Conservation (phyloP, 1,140 invertebrate genomes). For the Aphelinus certus region DNA sequence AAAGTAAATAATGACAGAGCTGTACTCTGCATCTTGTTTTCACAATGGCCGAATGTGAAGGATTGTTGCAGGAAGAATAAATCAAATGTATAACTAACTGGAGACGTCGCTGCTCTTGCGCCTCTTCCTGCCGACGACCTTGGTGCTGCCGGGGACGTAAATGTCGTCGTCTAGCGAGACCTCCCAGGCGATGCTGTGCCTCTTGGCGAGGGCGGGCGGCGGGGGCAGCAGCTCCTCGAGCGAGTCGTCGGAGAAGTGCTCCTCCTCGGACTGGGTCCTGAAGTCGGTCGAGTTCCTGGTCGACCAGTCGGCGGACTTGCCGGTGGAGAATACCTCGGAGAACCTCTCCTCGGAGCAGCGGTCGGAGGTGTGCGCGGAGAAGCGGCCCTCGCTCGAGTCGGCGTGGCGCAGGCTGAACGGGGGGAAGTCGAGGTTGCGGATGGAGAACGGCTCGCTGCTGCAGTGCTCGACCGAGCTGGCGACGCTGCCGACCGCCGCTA, state of each 20-base stretch:
- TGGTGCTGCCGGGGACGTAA: conserved; percentile 77
- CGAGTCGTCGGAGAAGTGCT: conserved; percentile 84
- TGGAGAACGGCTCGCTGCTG: conserved; percentile 60
- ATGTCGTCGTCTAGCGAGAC: conserved; percentile 77
- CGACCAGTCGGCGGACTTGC: conserved; percentile 59
- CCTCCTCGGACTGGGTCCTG: conserved; percentile 70
- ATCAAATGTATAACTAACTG: conserved; percentile 56
- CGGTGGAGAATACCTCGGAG: conserved; percentile 61
- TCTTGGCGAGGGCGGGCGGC: conserved; percentile 71
- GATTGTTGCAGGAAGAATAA: neutral
- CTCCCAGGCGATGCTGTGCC: conserved; percentile 84
- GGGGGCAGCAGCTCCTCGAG: conserved; percentile 77
- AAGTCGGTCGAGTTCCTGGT: conserved; percentile 63
- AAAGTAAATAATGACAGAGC: no score
- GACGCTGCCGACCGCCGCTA: conserved; percentile 57
- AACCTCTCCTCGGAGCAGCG: conserved; percentile 54
- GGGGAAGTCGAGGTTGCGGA: conserved; percentile 61
- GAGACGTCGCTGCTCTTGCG: conserved; percentile 68
- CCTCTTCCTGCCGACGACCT: conserved; percentile 70
- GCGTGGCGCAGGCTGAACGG: conserved; percentile 56
- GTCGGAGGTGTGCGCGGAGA: conserved; percentile 55
- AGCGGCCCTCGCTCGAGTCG: conserved; percentile 59
- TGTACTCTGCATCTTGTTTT: no score
- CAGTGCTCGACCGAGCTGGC: conserved; percentile 62
- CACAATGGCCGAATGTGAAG: no score